phyloP scores from a whole-genome alignment of 2,113 vertebrate species.

The Silurus glanis region DNA sequence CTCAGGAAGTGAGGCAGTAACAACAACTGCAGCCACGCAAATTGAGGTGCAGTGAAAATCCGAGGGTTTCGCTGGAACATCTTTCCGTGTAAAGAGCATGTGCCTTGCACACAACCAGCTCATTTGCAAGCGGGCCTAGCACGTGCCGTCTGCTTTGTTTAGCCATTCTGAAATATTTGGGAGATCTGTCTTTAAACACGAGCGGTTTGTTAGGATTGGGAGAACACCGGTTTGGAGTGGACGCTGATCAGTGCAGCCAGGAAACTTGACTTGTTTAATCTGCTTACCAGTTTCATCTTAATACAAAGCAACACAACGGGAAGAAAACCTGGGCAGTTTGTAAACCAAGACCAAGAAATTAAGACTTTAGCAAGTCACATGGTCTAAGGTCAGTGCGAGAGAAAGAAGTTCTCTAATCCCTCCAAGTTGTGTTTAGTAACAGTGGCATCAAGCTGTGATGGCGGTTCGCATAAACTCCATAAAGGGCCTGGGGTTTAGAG shows the following conservation, averaged over 20 bases:
- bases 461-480: neutral
- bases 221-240: constrained; percentile 41
- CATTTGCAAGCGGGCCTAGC: constrained; percentile 44
- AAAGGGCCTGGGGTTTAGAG: constrained; percentile 16
- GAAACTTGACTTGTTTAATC: neutral
- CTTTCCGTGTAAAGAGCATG: constrained; percentile 19
- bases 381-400: neutral
- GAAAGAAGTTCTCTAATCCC: neutral
- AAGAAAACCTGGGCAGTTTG: neutral
- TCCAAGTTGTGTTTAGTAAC: neutral
- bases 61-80: neutral
- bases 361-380: neutral
- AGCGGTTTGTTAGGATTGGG: constrained; percentile 67
- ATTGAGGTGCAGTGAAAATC: constrained; percentile 8
- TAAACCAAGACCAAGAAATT: constrained; percentile 5
- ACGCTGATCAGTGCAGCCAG: constrained; percentile 1
- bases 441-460: neutral
- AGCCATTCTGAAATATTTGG: constrained; percentile 67
- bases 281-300: constrained; percentile 4
- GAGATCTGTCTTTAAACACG: constrained; percentile 65
- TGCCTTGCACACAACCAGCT: constrained; percentile 51
- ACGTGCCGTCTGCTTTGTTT: constrained; percentile 62
- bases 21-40: constrained; percentile 39
- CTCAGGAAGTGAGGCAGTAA: constrained; percentile 32
- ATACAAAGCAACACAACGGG: neutral